A percentile compares a stretch with the other conserved stretches of the same genome.
These are phyloP conservation scores for Acanthaster planci DNA, from an alignment of 35 echinoderm and acorn worm genomes.

Conservation along the genomic window DNA sequence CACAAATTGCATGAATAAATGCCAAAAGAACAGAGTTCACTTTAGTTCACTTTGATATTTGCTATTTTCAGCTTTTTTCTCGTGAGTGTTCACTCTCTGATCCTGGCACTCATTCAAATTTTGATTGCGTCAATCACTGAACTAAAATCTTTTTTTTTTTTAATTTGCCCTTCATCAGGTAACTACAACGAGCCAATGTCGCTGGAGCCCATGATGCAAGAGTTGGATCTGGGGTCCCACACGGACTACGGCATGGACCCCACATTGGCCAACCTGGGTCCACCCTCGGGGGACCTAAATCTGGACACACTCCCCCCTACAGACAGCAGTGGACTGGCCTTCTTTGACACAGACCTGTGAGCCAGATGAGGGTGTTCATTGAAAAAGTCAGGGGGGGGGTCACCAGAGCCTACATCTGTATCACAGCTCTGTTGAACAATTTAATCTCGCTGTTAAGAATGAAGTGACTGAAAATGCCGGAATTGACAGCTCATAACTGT, in stretches of 20 bases:
- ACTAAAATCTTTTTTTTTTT: not conserved
- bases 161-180: slow-evolving; percentile 29
- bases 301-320: slow-evolving; percentile 78
- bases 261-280: slow-evolving; percentile 63
- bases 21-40: no score
- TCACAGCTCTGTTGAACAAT: not conserved
- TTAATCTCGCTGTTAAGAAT: no score
- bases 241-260: slow-evolving; percentile 82
- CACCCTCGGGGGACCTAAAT: slow-evolving; percentile 68
- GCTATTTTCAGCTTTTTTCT: no score
- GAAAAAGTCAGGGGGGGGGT: not conserved
- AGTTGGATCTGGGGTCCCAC: slow-evolving; percentile 74
- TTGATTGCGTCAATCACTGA: not conserved
- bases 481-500: not conserved
- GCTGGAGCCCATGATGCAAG: slow-evolving; percentile 98
- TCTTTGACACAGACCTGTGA: slow-evolving; percentile 96
- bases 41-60: no score
- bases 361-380: slow-evolving; percentile 4
- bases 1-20: no score
- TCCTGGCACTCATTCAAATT: no score
- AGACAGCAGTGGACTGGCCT: slow-evolving; percentile 85
- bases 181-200: slow-evolving; percentile 74
- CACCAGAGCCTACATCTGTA: not conserved
- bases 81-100: no score
- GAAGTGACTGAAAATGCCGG: no score